phyloP scores from a whole-genome alignment of 2,113 vertebrate species.

The Ciconia stormi region DNA sequence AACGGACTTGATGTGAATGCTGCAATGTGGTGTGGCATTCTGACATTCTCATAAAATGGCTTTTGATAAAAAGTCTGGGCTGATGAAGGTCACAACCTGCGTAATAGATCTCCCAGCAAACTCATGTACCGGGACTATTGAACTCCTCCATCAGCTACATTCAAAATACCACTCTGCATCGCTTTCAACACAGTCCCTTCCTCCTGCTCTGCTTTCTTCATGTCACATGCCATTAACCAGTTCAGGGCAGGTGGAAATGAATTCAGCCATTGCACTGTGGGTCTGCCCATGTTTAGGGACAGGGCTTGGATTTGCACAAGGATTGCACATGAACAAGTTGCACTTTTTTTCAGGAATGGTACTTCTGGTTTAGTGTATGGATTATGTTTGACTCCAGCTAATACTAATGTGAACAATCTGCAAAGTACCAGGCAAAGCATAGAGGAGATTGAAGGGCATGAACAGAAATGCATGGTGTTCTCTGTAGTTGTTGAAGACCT shows the following conservation, averaged over 20 bases:
- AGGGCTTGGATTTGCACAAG: neutral
- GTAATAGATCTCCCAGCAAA: conserved; percentile 19
- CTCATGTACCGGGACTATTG: neutral
- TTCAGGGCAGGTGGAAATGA: neutral
- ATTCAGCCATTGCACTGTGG: neutral
- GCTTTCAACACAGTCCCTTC: neutral
- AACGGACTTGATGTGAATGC: neutral
- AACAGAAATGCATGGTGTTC: neutral
- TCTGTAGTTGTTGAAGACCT: fast-evolving
- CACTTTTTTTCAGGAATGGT: neutral
- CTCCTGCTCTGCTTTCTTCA: neutral
- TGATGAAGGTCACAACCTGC: conserved; percentile 44
- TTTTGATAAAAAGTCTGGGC: conserved; percentile 38
- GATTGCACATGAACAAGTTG: neutral
- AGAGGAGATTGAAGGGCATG: neutral
- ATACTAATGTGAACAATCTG: neutral
- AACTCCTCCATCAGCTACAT: neutral
- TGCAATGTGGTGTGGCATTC: conserved; percentile 31
- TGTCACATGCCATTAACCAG: neutral
- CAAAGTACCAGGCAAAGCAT: neutral
- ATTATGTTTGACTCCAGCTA: neutral
- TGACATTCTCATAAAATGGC: neutral
- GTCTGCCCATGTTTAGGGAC: neutral
- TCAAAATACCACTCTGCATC: neutral
- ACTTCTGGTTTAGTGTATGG: neutral